These are phyloP conservation scores for Ceriagrion tenellum DNA, from an alignment of 2,888 invertebrate species.

Conservation along the genomic window DNA sequence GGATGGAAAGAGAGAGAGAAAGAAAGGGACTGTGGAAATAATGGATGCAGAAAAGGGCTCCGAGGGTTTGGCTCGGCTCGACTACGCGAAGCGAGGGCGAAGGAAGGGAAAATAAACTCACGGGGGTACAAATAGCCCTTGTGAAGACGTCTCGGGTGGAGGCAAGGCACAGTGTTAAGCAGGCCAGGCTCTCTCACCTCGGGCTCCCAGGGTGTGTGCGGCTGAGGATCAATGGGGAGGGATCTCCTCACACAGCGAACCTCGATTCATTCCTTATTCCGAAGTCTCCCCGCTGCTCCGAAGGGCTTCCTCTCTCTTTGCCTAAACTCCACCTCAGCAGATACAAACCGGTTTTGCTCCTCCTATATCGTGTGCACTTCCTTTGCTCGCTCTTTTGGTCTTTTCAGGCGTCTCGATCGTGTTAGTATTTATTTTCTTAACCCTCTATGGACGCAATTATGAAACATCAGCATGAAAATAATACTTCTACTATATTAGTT, in stretches of 20 bases:
- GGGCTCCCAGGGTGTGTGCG: background rate
- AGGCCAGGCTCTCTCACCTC: background rate
- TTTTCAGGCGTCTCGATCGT: background rate
- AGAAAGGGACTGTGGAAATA: conserved; percentile 13
- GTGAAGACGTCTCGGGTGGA: background rate
- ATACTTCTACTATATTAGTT: too few relatives aligned
- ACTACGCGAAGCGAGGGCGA: background rate
- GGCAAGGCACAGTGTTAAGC: background rate
- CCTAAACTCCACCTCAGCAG: background rate
- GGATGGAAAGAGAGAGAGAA: background rate
- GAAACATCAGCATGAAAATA: too few relatives aligned
- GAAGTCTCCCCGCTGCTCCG: background rate
- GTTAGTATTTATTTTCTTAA: background rate
- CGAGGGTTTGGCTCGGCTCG: background rate
- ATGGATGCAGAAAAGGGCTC: conserved; percentile 32
- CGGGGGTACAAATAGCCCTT: conserved; percentile 34
- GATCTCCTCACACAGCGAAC: background rate
- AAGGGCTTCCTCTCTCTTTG: background rate
- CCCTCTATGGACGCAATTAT: too few relatives aligned
- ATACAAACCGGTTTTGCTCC: background rate
- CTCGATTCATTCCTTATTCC: background rate
- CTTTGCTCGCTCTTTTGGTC: background rate
- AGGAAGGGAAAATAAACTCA: background rate
- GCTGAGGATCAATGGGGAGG: background rate
- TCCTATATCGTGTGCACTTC: background rate